Conservation (phyloP, 2,113 vertebrate genomes). For the Marmota monax region DNA sequence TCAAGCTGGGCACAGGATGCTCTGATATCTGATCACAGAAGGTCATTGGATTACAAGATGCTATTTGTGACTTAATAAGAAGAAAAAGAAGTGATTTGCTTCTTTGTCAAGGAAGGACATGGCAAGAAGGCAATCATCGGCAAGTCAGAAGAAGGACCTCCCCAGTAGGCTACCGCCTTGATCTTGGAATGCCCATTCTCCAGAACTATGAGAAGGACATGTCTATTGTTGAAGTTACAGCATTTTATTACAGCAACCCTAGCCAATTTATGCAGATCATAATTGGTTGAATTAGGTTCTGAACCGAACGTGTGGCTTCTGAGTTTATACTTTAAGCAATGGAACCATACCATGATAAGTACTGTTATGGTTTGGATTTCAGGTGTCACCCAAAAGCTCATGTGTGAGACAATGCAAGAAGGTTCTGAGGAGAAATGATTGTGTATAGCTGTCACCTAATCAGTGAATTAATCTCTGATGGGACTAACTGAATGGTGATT, state of each 20-base stretch:
- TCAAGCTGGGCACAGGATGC: too few relatives aligned
- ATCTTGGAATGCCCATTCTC: neutral
- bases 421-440: too few relatives aligned
- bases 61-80: neutral
- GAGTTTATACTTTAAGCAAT: neutral
- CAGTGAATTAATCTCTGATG: too few relatives aligned
- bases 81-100: neutral
- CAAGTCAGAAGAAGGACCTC: neutral
- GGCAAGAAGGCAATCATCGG: neutral
- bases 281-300: neutral
- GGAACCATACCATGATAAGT: neutral
- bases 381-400: too few relatives aligned
- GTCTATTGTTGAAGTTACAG: neutral
- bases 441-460: too few relatives aligned
- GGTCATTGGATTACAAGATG: neutral
- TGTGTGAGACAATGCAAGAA: too few relatives aligned
- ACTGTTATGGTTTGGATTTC: too few relatives aligned
- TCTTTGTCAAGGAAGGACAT: neutral
- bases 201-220: neutral
- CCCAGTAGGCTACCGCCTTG: neutral
- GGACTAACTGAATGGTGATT: too few relatives aligned
- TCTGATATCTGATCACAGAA: too few relatives aligned
- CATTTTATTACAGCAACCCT: neutral
- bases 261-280: neutral
- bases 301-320: neutral